Percentiles rank a stretch among this genome's conserved stretches.
These are phyloP conservation scores for Macheiramphus alcinus DNA, from an alignment of 2,113 vertebrate species.

Conservation along the genomic window DNA sequence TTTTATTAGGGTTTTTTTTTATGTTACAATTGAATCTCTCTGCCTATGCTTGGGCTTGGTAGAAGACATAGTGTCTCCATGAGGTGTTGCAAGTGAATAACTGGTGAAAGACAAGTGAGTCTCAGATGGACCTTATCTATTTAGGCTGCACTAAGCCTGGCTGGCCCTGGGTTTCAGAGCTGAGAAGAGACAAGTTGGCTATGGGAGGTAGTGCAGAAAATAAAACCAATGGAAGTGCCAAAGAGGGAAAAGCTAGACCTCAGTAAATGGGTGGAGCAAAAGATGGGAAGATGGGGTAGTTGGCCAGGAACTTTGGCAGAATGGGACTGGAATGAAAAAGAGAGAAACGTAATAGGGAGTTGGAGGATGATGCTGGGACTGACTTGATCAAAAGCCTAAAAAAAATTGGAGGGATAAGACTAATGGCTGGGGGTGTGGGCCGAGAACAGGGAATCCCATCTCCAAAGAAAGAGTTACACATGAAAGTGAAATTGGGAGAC, in stretches of 20 bases:
- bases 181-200: not conserved
- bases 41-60: not conserved
- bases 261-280: not conserved
- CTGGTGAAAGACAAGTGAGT: not conserved
- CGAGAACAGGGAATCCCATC: not conserved
- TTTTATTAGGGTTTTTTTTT: not conserved
- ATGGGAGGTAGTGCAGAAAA: not conserved
- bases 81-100: not conserved
- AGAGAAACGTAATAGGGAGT: fast-evolving
- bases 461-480: not conserved
- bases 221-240: not conserved
- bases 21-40: not conserved
- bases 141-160: not conserved
- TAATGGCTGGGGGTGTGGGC: not conserved
- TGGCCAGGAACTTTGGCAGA: not conserved
- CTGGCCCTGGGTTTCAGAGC: not conserved
- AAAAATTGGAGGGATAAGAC: not conserved
- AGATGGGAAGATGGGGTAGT: not conserved
- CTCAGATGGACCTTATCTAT: not conserved
- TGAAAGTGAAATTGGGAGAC: not conserved
- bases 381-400: not conserved
- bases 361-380: not conserved
- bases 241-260: not conserved
- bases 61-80: not conserved
- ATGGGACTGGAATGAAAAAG: not conserved